Conservation (phyloP, 2,113 vertebrate species). For the Solenodon paradoxus region DNA sequence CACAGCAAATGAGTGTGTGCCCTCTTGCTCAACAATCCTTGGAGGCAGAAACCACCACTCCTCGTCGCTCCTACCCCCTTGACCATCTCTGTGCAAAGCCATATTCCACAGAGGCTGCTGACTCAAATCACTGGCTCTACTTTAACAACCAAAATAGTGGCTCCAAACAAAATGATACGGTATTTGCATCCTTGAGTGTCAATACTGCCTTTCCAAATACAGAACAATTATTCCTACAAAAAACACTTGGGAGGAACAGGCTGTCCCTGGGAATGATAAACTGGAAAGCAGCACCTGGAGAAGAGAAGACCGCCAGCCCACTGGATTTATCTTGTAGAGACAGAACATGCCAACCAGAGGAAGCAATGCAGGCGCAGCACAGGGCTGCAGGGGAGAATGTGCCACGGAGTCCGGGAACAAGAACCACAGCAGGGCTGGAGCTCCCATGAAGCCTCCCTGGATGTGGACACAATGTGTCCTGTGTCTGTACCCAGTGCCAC, state of each 20-base stretch:
- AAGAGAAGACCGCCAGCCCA: not conserved
- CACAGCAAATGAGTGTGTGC: not conserved
- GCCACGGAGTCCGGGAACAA: no score
- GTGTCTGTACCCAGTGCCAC: not conserved
- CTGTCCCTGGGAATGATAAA: not conserved
- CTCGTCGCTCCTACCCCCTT: not conserved
- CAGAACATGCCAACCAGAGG: not conserved
- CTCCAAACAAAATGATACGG: not conserved
- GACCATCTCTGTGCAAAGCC: not conserved
- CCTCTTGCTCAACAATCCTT: not conserved
- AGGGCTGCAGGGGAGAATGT: not conserved
- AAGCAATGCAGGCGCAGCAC: not conserved
- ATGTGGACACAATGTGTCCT: not conserved
- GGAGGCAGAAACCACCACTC: not conserved
- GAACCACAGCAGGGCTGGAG: no score
- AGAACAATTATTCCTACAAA: not conserved
- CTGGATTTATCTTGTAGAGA: not conserved
- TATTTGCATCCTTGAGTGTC: not conserved
- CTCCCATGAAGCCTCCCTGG: no score
- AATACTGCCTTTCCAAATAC: not conserved
- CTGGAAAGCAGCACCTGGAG: not conserved
- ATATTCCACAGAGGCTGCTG: not conserved
- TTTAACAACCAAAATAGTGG: not conserved
- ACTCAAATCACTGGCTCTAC: not conserved
- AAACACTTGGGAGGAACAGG: not conserved